Evolutionary conservation across 2,113 vertebrate genomes (phyloP).

Genomic region (Nerophis ophidion): DNA sequence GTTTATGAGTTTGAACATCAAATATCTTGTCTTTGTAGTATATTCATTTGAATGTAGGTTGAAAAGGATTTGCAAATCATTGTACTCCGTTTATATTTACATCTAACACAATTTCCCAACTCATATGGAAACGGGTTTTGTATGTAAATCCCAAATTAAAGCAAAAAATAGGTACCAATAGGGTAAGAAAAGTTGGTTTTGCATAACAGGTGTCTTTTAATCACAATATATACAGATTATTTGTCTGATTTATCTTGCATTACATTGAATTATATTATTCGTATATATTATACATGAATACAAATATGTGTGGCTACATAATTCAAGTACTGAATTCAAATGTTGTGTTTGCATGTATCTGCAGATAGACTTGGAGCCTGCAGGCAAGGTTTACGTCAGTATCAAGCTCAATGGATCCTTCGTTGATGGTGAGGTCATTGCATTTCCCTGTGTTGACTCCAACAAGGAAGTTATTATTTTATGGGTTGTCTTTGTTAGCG

Average conservation of each 20-base stretch:
- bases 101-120: no score
- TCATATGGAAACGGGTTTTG: no score
- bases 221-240: not conserved
- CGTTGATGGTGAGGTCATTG: constrained; percentile 81
- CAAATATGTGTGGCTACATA: not conserved
- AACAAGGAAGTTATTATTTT: not conserved
- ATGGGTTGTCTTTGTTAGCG: not conserved
- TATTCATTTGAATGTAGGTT: no score
- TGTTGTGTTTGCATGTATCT: constrained; percentile 29
- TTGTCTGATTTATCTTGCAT: not conserved
- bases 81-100: no score
- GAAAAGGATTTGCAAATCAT: no score
- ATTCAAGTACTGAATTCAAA: not conserved
- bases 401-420: constrained; percentile 87
- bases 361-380: constrained; percentile 94
- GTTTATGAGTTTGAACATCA: no score
- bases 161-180: no score
- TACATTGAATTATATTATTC: not conserved
- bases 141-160: no score
- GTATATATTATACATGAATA: not conserved
- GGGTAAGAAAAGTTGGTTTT: no score
- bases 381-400: constrained; percentile 87
- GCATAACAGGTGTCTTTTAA: no score
- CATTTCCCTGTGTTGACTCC: not conserved
- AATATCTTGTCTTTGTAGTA: no score